phyloP scores from a whole-genome alignment of 2,797 vertebrate genomes.

The Chelon labrosus region DNA sequence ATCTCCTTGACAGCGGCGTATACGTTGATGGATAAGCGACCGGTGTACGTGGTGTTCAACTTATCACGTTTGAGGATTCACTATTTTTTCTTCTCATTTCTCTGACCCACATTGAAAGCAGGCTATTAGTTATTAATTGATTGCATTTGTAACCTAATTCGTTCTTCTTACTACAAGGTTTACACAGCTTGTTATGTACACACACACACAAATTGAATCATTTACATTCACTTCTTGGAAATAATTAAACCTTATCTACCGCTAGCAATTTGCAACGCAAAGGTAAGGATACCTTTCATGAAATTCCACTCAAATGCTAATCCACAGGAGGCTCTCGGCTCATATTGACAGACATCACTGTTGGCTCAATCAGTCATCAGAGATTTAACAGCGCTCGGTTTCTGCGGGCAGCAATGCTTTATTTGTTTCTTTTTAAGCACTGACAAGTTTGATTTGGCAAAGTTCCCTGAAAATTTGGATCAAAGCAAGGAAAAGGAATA shows the following conservation, averaged over 20 bases:
- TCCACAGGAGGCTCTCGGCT: conserved; percentile 57
- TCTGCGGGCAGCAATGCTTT: conserved; percentile 37
- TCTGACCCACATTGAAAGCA: conserved; percentile 43
- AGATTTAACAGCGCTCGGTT: conserved; percentile 50
- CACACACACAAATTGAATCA: conserved; percentile 53
- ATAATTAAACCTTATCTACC: conserved; percentile 56
- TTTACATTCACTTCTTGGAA: conserved; percentile 46
- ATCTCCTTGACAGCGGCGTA: conserved; percentile 45
- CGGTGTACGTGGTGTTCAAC: conserved; percentile 5
- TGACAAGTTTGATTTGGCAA: conserved; percentile 61
- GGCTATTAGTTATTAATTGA: conserved; percentile 23
- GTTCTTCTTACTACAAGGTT: conserved; percentile 43
- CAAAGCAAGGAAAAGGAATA: conserved; percentile 42
- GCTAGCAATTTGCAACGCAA: conserved; percentile 68
- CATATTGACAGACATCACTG: conserved; percentile 67
- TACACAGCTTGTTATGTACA: conserved; percentile 29
- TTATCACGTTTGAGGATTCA: conserved; percentile 33
- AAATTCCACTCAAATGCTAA: conserved; percentile 70
- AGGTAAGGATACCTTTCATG: conserved; percentile 67
- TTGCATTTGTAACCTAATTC: conserved; percentile 32
- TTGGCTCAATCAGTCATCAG: conserved; percentile 59
- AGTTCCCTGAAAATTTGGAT: conserved; percentile 45
- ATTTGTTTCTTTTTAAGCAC: conserved; percentile 33
- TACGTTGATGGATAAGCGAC: conserved; percentile 44
- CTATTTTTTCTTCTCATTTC: conserved; percentile 25